A percentile compares a stretch with the other conserved stretches of the same genome.
phyloP scores from a whole-genome alignment of 2,113 vertebrate species.

The Misgurnus anguillicaudatus region DNA sequence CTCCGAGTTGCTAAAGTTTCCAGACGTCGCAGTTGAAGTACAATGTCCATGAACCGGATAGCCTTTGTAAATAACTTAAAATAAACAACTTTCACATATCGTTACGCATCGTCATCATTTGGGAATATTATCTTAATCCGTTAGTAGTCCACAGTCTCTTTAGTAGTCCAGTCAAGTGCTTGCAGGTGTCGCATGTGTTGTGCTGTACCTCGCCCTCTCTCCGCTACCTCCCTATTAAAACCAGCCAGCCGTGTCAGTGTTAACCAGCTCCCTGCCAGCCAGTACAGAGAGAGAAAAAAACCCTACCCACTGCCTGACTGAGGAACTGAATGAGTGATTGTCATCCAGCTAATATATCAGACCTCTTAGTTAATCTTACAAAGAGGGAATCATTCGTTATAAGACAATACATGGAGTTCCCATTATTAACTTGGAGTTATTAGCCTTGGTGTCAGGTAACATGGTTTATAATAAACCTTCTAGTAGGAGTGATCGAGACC shows the following conservation, averaged over 20 bases:
- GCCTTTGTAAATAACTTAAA: constrained; percentile 5
- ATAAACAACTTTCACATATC: constrained; percentile 35
- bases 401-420: constrained; percentile 6
- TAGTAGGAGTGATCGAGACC: background rate
- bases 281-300: constrained; percentile 19
- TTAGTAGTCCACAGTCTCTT: constrained; percentile 22
- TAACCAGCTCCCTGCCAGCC: constrained; percentile 60
- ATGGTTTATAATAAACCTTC: constrained; percentile 31
- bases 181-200: constrained; percentile 50
- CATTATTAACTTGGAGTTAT: constrained; percentile 32
- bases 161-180: constrained; percentile 48
- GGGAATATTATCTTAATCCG: constrained; percentile 19
- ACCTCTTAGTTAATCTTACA: constrained; percentile 27
- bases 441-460: constrained; percentile 17
- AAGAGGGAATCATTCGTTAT: constrained; percentile 23
- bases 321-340: constrained; percentile 21
- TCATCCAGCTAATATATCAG: constrained; percentile 24
- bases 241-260: constrained; percentile 54
- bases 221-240: constrained; percentile 53
- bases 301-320: constrained; percentile 8
- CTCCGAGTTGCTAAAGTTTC: constrained; percentile 48
- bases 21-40: constrained; percentile 11
- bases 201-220: constrained; percentile 41
- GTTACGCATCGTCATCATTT: constrained; percentile 29
- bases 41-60: constrained; percentile 26